phyloP scores from a whole-genome alignment of 2,113 vertebrate species.

The Cygnus atratus region DNA sequence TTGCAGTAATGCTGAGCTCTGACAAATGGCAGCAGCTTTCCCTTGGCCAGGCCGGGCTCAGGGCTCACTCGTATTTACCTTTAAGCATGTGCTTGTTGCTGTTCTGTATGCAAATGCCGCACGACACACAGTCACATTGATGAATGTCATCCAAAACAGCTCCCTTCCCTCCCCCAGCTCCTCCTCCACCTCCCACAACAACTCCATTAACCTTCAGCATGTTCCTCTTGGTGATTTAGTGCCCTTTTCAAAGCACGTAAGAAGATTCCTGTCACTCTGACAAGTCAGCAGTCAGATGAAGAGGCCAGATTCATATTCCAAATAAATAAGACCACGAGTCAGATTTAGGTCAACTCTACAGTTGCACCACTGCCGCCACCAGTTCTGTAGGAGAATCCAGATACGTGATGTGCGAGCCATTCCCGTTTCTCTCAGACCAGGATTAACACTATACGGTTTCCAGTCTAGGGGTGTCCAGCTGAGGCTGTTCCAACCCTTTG shows the following conservation, averaged over 20 bases:
- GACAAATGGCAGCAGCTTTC: neutral
- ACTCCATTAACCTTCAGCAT: neutral
- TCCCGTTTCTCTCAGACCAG: neutral
- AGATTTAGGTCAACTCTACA: neutral
- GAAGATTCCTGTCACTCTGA: neutral
- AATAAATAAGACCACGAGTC: neutral
- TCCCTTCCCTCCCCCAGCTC: neutral
- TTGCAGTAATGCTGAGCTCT: neutral
- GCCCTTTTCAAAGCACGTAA: conserved; percentile 13
- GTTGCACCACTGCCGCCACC: neutral
- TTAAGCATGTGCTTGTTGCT: neutral
- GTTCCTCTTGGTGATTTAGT: neutral
- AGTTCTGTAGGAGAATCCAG: neutral
- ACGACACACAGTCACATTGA: neutral
- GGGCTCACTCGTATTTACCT: neutral
- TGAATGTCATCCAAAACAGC: neutral
- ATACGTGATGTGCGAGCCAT: rapidly evolving
- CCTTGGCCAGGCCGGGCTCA: neutral
- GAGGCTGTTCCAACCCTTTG: neutral
- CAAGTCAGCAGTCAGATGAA: neutral
- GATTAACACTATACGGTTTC: neutral
- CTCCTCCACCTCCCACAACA: neutral
- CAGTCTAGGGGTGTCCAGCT: neutral
- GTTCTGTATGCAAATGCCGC: neutral
- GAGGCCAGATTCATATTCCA: neutral